Evolutionary conservation across 2,888 invertebrate genomes (phyloP), one percentile per base, ranked within the genome.

Genomic region (Xylota segnis): DNA sequence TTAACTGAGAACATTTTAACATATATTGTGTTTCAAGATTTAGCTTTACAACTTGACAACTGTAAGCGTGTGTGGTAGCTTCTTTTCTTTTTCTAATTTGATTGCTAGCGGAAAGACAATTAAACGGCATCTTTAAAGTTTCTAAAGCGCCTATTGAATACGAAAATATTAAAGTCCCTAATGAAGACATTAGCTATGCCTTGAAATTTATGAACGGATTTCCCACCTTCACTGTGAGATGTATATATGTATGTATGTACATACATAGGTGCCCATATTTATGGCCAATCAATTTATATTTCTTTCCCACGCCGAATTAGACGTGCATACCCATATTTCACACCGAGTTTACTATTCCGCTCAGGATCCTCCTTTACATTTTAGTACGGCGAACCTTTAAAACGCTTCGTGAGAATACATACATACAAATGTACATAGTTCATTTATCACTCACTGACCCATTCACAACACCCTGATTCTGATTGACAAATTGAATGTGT

Each of bases 401-500:
- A 54, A 18, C n/a, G 6, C 12, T 29, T 7, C 43, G 32, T 58
- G 45, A 32, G 54, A 29, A 63, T 32, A 29, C 10, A 47, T 40
- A 18, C 40, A 18, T 47, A n/a, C n/a, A n/a, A n/a, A n/a, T n/a
- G n/a, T n/a, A 23, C 23, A 2, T 37, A 43, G 43, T 43, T n/a
- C 29, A 65, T 47, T 47, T 5, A 71, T 66, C 65, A 59, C 43
- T 72, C 76, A 71, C 43, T 76, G 65, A 68, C 29, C 61, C 83
- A 72, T 77, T 72, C 83, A 83, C 23, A 66, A 65, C 65, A 77
- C 72, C 74, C 78, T 72, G 66, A 78, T 61, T 83, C 54, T 68
- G 56, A 54, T 74, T 83, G 83, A 78, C 83, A 83, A 83, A 83
- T 83, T 83, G 78, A 77, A 74, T 83, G 77, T 56, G 77, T 78